Base-by-base conservation (phyloP, 1,140 invertebrate species). In the Drosophila santomea region DNA sequence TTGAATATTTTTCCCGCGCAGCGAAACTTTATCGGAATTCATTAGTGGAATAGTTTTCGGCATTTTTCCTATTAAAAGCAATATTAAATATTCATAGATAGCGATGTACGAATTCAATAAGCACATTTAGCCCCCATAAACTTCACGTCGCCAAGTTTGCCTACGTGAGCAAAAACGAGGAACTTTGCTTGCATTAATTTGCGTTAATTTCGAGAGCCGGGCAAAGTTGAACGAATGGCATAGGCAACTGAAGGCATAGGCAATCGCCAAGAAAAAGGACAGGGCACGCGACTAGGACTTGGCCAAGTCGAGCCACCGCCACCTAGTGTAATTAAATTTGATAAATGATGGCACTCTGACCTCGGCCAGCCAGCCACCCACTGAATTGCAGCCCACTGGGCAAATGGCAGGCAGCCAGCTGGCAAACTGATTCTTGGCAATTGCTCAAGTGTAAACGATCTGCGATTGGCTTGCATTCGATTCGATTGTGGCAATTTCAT, bases 271-370 rank as follows among this genome's bases (percentile, higher is more conserved):
- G 36, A 7, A 10, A 38, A 20, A 36, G 23, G 23, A 20, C 59
- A 67, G 71, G 35, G 58, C 51, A 56, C 59, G 72, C 36, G 35
- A 56, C 61, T 39, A 54, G 25, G 61, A 54, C 66, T 60, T 35
- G 35, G 32, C 38, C 59, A 23, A 41, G 41, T 25, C 41, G 23
- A 41, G 12, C 38, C 44, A 20, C 1, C 35, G 47, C 25, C 73
- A 69, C 63, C 63, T 50, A 77, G 39, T 62, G 74, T 78, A 78
- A 78, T 78, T 78, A 78, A 78, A 78, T 78, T 78, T 78, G 75
- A 78, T 78, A 78, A 78, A 78, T 78, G 75, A 71, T 38, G 66
- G 41, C 74, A 20, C 52, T 23, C 20, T 20, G 64, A 69, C 38
- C 56, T 35, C 51, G 23, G 15, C 44, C 36, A 10, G 11, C 44